Conservation (phyloP, 2,888 invertebrate species). For the Drosophila pseudotakahashii region DNA sequence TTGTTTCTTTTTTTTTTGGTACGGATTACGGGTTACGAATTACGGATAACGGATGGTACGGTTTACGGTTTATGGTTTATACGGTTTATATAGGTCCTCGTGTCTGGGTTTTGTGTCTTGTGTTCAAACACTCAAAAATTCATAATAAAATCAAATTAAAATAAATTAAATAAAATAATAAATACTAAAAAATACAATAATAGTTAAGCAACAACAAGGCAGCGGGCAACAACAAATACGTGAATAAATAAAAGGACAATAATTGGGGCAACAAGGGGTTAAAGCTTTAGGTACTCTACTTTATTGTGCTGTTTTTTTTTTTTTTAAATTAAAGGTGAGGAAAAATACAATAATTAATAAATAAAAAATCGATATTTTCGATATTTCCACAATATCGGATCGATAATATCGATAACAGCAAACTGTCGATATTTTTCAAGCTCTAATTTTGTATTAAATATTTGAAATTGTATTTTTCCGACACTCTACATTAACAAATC, state of each 20-base stretch:
- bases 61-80: conserved; percentile 40
- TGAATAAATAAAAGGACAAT: background rate
- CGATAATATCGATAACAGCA: no score
- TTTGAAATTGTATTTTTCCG: background rate
- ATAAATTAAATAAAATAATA: conserved; percentile 12
- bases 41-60: conserved; percentile 44
- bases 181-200: conserved; percentile 8
- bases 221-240: background rate
- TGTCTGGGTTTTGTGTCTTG: conserved; percentile 6
- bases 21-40: conserved; percentile 40
- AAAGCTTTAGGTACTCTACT: background rate
- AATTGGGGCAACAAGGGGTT: conserved; percentile 2
- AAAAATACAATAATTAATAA: background rate
- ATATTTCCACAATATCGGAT: background rate
- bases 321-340: background rate
- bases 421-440: no score
- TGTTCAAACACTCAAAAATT: conserved; percentile 9
- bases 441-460: no score
- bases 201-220: conserved; percentile 4
- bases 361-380: background rate
- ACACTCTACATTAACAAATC: conserved; percentile 1
- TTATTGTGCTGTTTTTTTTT: background rate
- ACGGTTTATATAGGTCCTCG: conserved; percentile 18
- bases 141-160: conserved; percentile 15
- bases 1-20: conserved; percentile 5